Base-by-base conservation (phyloP, 2,888 invertebrate genomes). In the Digitonthophagus gazella region DNA sequence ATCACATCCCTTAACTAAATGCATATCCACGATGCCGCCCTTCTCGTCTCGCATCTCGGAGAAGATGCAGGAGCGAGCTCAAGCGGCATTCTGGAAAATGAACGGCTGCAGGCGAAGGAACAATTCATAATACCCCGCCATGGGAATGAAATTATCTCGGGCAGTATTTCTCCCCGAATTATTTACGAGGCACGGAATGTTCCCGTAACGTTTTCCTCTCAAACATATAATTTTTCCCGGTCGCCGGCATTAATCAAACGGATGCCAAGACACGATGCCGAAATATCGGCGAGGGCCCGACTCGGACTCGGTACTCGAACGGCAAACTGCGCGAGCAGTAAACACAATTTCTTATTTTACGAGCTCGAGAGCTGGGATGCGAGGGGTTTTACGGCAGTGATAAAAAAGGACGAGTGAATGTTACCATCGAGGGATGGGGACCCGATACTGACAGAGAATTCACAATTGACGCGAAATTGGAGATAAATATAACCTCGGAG, bases 61-160 rank as follows among this genome's bases (percentile, higher is more conserved):
- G 8, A 44, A 44, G 28, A 44, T 44, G 28, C 28, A 44, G 28
- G 28, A 11, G 11, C 11, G 11, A 44, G 6, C 11, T 44, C 28
- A 44, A 44, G 28, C 28, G 28, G 28, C 28, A 11, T 44, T 11
- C 28, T 44, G 18, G 61, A 61, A 61, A 61, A 61, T 61, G 20
- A 19, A 61, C 61, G 61, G 20, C 61, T n/a, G 6, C 14, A 8
- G 28, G 19, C 61, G 61, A 61, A 61, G 58, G 18, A 61, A 61
- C 61, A 61, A 61, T 61, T 61, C 61, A 61, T 61, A 61, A 61
- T 61, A 19, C 61, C 61, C 6, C 16, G 20, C 16, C 61, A 61
- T 61, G 61, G 61, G 61, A 61, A 61, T 61, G 61, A 61, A 61
- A 61, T 61, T 61, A 61, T 61, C 61, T 20, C 61, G 61, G 19